Base-by-base conservation (phyloP, 1,140 invertebrate genomes). In the Drosophila lini region DNA sequence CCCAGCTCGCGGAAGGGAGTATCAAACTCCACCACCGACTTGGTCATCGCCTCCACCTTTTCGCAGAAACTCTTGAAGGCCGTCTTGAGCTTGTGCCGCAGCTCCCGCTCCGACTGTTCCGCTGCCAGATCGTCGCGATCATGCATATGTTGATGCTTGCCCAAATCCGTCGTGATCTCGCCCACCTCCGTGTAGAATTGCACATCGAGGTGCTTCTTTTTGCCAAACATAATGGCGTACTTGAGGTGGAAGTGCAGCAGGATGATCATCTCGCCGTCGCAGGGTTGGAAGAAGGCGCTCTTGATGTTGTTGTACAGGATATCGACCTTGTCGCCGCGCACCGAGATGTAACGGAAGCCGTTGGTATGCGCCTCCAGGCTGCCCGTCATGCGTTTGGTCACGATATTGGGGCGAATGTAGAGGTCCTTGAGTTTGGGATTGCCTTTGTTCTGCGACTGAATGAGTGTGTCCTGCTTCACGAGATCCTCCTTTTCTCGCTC, bases 121-220 rank as follows among this genome's bases (percentile, higher is more conserved):
- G 98, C 98, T 6, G 98, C 98, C 47, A 99, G 94, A 94, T 99
- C 99, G 93, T 99, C 99, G 47, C 98, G 94, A 93, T 99, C 99
- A 90, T 99, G 98, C 98, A 99, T 99, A 92, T 99, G 98, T 91
- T 99, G 98, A 93, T 99, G 98, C 93, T 99, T 99, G 42, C 98
- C 99, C 63, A 99, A 94, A 95, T 99, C 99, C 3, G 99, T 99
- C 0, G 98, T 99, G 44, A 99, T 99, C 94, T 99, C 99, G 85
- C 99, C 99, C 56, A 99, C 99, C 94, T 99, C 99, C 0, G 99
- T 99, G 92, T 99, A 99, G 93, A 99, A 99, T 92, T 99, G 98
- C 5, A 99, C 98, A 93, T 99, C 99, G 7, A 98, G 95, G 90
- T 99, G 98, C 91, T 99, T 99, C 94, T 99, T 99, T 93, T 99